A percentile compares a stretch with the other conserved stretches of the same genome.
phyloP scores from a whole-genome alignment of 2,888 invertebrate genomes.

The Hypomecis punctinalis region DNA sequence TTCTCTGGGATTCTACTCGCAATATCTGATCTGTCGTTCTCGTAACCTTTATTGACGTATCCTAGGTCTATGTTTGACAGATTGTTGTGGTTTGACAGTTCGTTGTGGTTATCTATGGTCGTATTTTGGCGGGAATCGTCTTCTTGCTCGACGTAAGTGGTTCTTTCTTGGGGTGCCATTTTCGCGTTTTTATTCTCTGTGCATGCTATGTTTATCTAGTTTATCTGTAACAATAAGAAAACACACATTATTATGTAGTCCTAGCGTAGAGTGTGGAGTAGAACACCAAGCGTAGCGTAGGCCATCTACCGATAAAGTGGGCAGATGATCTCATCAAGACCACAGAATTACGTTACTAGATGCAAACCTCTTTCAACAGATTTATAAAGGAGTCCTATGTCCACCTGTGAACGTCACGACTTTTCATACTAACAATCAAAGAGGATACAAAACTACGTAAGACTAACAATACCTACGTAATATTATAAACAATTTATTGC shows the following conservation, averaged over 20 bases:
- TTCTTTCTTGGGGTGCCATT: conserved; percentile 84
- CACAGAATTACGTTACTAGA: too few relatives aligned
- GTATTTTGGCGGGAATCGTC: conserved; percentile 64
- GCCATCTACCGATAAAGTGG: too few relatives aligned
- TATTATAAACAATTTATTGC: too few relatives aligned
- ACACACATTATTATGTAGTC: not conserved
- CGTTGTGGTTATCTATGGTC: conserved; percentile 52
- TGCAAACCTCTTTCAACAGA: too few relatives aligned
- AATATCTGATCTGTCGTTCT: conserved; percentile 65
- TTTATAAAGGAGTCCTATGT: too few relatives aligned
- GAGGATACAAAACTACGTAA: too few relatives aligned
- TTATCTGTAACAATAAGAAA: conserved; percentile 42
- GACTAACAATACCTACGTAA: too few relatives aligned
- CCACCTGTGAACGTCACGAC: too few relatives aligned
- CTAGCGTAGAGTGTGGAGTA: too few relatives aligned
- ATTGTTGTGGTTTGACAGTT: conserved; percentile 41
- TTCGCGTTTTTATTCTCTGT: conserved; percentile 45
- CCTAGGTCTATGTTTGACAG: conserved; percentile 73
- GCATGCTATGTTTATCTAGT: conserved; percentile 47
- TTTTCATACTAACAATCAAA: too few relatives aligned
- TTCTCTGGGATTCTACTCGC: conserved; percentile 47
- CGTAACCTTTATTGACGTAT: conserved; percentile 77
- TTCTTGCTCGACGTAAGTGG: conserved; percentile 71
- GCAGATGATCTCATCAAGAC: too few relatives aligned
- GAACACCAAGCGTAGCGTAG: too few relatives aligned